A percentile compares a stretch with the other conserved stretches of the same genome.
Conservation (phyloP, 2,797 vertebrate genomes). For the Arctocebus calabarensis region DNA sequence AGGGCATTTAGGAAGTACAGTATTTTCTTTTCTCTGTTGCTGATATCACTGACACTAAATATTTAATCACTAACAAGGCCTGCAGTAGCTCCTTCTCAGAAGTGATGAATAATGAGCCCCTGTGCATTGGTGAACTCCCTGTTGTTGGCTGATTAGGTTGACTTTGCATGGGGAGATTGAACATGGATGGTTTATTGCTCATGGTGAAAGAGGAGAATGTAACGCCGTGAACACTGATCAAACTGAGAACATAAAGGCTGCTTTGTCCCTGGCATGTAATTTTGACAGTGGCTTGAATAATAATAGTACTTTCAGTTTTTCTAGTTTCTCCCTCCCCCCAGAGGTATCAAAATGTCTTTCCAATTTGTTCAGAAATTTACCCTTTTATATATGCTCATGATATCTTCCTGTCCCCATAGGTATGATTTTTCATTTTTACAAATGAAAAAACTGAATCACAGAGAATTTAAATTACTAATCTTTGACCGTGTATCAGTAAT, state of each 20-base stretch:
- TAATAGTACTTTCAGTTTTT: background rate
- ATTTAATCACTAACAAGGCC: constrained; percentile 62
- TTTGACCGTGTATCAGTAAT: background rate
- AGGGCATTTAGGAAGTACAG: constrained; percentile 29
- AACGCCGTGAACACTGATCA: background rate
- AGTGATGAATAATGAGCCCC: constrained; percentile 58
- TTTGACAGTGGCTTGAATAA: background rate
- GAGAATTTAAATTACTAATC: background rate
- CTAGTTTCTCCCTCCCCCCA: background rate
- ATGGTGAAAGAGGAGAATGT: background rate
- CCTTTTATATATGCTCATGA: background rate
- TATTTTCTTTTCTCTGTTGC: constrained; percentile 61
- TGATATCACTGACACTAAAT: constrained; percentile 67
- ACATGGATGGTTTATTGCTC: background rate
- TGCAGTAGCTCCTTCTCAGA: constrained; percentile 36
- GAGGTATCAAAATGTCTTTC: background rate
- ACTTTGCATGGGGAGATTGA: constrained; percentile 37
- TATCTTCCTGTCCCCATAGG: background rate
- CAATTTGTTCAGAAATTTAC: background rate
- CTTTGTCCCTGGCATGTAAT: background rate
- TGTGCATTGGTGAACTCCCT: constrained; percentile 34
- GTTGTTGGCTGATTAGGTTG: constrained; percentile 62
- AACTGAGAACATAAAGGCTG: background rate
- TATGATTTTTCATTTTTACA: background rate
- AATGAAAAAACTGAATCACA: background rate